Conservation (phyloP, 2,888 invertebrate genomes). For the Trachelus iudaicus region DNA sequence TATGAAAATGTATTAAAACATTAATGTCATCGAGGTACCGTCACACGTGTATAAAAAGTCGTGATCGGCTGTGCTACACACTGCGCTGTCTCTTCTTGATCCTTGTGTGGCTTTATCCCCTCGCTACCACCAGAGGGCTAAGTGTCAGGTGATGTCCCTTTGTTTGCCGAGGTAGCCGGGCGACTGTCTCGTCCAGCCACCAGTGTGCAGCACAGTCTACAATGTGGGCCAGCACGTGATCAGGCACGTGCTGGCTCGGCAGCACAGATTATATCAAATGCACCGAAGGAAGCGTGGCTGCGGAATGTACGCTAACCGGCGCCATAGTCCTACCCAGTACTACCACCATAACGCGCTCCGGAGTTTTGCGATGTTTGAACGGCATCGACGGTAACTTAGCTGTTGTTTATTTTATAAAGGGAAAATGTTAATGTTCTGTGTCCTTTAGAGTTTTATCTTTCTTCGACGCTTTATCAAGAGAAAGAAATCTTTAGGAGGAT, state of each 20-base stretch:
- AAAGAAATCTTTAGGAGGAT: not conserved
- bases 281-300: not conserved
- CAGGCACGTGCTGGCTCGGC: slow-evolving; percentile 25
- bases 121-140: too few species aligned
- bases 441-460: not conserved
- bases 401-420: not conserved
- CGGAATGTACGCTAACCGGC: not conserved
- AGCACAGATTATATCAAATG: not conserved
- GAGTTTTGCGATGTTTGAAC: not conserved
- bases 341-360: not conserved
- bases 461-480: too few species aligned
- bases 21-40: not conserved
- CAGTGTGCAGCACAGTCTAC: not conserved
- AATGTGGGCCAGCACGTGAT: slow-evolving; percentile 35
- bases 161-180: not conserved
- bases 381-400: not conserved
- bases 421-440: not conserved
- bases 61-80: not conserved
- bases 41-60: not conserved
- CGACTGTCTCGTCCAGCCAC: not conserved
- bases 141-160: not conserved
- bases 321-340: not conserved
- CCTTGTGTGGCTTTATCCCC: too few species aligned
- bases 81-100: not conserved
- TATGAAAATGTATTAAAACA: slow-evolving; percentile 33